Evolutionary conservation across 2,888 invertebrate species (phyloP).

Genomic region (Pristionchus mayeri): DNA sequence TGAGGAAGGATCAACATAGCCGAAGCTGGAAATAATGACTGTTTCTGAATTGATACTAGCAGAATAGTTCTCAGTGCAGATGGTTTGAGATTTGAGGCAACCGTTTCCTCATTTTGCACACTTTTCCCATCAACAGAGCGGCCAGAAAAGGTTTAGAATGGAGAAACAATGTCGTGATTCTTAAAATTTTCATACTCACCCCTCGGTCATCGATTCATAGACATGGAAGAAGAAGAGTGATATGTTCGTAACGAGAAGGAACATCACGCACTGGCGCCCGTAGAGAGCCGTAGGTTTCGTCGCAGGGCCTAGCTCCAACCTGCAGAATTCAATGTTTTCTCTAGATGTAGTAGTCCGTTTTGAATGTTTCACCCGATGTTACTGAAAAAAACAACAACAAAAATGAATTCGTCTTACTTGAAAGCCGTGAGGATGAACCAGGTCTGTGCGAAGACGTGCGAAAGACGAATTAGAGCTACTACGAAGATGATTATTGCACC

Average conservation of each 20-base stretch:
- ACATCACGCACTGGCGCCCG: constrained; percentile 34
- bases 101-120: no score
- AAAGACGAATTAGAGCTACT: not conserved
- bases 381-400: not conserved
- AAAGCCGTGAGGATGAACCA: constrained; percentile 35
- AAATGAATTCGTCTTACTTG: not conserved
- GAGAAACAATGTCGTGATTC: no score
- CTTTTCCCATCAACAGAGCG: no score
- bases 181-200: not conserved
- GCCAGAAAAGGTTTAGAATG: no score
- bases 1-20: not conserved
- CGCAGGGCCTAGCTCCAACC: not conserved
- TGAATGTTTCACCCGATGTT: no score
- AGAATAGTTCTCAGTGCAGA: no score
- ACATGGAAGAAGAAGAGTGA: constrained; percentile 41
- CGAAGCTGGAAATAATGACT: no score
- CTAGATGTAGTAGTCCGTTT: not conserved
- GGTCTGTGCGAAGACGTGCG: constrained; percentile 18
- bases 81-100: no score
- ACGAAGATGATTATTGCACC: not conserved
- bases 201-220: constrained; percentile 31
- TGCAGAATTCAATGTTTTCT: not conserved
- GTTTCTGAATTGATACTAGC: no score
- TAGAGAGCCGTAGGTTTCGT: not conserved
- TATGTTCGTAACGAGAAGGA: not conserved